phyloP scores from a whole-genome alignment of 2,888 invertebrate genomes.

The Eumerus sabulonum region DNA sequence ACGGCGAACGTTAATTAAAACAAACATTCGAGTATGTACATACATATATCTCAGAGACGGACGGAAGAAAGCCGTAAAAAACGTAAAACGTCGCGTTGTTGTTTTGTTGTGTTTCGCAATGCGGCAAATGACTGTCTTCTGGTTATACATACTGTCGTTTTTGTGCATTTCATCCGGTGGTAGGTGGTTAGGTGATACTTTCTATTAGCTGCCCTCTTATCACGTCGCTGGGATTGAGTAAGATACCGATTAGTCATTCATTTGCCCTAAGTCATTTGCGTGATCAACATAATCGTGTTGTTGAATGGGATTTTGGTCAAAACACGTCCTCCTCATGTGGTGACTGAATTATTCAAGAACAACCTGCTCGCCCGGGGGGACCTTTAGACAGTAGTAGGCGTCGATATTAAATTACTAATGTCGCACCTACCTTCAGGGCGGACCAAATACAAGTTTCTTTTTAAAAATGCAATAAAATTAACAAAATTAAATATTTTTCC shows the following conservation, averaged over 20 bases:
- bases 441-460: not conserved
- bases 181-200: conserved; percentile 43
- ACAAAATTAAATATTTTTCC: too few relatives aligned
- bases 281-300: conserved; percentile 6
- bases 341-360: conserved; percentile 19
- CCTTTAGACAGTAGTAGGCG: conserved; percentile 29
- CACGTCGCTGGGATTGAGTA: conserved; percentile 1
- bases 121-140: conserved; percentile 60
- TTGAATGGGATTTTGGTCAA: conserved; percentile 12
- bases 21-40: too few relatives aligned
- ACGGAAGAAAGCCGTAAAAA: conserved; percentile 36
- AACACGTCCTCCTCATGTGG: conserved; percentile 18
- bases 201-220: conserved; percentile 2
- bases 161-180: conserved; percentile 15
- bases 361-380: conserved; percentile 3
- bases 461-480: too few relatives aligned
- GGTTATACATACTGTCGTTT: not conserved
- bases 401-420: conserved; percentile 32
- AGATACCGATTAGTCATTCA: not conserved
- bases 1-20: conserved; percentile 66
- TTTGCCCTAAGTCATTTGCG: conserved; percentile 23
- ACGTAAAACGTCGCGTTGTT: too few relatives aligned
- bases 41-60: too few relatives aligned
- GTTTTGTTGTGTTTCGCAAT: conserved; percentile 60
- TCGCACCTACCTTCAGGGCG: conserved; percentile 10